Evolutionary conservation across 2,797 vertebrate species (phyloP), one percentile per base, ranked within the genome.

Genomic region (Pangasius mekongensis): DNA sequence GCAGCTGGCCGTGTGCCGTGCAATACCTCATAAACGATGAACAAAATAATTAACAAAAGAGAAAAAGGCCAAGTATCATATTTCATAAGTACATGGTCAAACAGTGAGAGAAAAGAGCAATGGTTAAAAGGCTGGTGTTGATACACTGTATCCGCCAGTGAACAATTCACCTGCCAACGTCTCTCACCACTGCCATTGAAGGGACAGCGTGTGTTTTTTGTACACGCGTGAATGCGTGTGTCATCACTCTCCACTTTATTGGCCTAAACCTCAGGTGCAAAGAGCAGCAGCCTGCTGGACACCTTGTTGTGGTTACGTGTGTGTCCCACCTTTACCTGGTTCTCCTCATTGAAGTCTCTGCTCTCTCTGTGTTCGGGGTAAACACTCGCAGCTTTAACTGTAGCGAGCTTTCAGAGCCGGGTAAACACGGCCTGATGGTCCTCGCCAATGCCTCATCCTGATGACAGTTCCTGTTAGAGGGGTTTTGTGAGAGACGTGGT

Each of bases 81-180:
- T 92, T 95, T 94, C 94, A 93, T 64, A 69, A 89, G 91, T 92
- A 18, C 87, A 39, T 89, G 92, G 91, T 94, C 93, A 95, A 95
- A 96, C 84, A 94, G 52, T 81, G 89, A 91, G 93, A 93, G 93
- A 90, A 94, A 93, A 93, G 83, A 92, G n/a, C 43, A 52, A 64
- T 5, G 88, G 92, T 94, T 94, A 92, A 94, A 94, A 94, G 92
- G 91, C 90, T 81, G 92, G 91, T 91, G 92, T 95, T 95, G 96
- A 95, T 96, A 95, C 95, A 95, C 94, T 95, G 95, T 96, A 95
- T 95, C 95, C 94, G 91, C 94, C 86, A 84, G 62, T 5, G 92
- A 93, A 95, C 94, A 94, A 95, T 95, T 97, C 97, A 98, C 98
- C 98, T 98, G 98, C 97, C 92, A 94, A 94, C 94, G 88, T 96